phyloP scores from a whole-genome alignment of 2,797 vertebrate genomes.

The Columba guinea region DNA sequence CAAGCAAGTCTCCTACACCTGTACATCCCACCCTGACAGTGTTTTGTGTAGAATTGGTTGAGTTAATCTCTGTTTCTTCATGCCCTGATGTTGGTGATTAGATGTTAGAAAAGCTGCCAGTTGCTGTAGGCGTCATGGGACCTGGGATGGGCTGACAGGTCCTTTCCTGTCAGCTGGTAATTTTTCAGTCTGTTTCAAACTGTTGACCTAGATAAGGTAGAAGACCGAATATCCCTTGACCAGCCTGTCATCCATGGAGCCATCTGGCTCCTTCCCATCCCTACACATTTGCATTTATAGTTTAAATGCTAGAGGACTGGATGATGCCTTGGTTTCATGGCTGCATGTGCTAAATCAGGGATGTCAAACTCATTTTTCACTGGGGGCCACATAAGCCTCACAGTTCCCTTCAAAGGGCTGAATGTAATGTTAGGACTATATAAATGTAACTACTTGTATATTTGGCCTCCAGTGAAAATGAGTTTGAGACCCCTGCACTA shows the following conservation, averaged over 20 bases:
- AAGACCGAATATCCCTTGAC: neutral
- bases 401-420: too few species aligned
- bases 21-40: neutral
- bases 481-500: too few species aligned
- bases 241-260: neutral
- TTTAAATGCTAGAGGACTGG: neutral
- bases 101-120: neutral
- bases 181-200: neutral
- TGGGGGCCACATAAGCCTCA: too few species aligned
- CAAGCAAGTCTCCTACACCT: neutral
- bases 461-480: too few species aligned
- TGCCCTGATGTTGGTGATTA: neutral
- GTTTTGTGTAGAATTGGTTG: neutral
- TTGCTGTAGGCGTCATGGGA: neutral
- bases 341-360: neutral
- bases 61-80: neutral
- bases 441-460: too few species aligned
- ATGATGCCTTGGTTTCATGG: neutral
- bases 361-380: too few species aligned
- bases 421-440: too few species aligned
- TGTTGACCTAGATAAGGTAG: conserved; percentile 24
- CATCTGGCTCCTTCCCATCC: neutral
- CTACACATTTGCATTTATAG: neutral
- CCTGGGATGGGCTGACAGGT: neutral
- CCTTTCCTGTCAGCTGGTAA: neutral